Percentiles rank a stretch among this genome's conserved stretches.
phyloP scores from a whole-genome alignment of 2,113 vertebrate genomes.

The Bambusicola thoracicus region DNA sequence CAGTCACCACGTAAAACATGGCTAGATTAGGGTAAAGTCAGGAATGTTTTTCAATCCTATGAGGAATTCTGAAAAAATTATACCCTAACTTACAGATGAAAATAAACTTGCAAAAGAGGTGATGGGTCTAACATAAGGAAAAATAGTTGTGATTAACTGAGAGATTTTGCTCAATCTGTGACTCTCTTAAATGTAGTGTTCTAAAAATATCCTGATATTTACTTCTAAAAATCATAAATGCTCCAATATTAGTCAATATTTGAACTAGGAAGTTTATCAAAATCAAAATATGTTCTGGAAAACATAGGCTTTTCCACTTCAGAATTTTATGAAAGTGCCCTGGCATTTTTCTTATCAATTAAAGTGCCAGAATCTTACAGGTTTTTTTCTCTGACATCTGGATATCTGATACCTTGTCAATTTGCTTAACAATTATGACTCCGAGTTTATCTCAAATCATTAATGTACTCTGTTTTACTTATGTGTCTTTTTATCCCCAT shows the following conservation, averaged over 20 bases:
- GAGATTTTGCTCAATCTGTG: background rate
- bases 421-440: background rate
- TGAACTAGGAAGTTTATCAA: background rate
- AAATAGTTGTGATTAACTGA: background rate
- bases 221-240: background rate
- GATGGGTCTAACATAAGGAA: background rate
- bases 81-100: background rate
- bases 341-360: background rate
- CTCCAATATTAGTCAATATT: background rate
- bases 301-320: background rate
- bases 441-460: background rate
- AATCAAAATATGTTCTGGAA: background rate
- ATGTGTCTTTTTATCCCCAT: background rate
- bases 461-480: background rate
- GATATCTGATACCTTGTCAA: background rate
- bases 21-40: background rate
- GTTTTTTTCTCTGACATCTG: background rate
- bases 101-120: background rate
- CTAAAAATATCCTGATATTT: background rate
- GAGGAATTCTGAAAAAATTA: background rate
- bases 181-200: background rate
- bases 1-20: background rate
- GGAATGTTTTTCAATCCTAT: background rate
- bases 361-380: background rate
- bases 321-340: background rate